Conservation (phyloP, 2,797 vertebrate genomes). For the Acanthiza pusilla region DNA sequence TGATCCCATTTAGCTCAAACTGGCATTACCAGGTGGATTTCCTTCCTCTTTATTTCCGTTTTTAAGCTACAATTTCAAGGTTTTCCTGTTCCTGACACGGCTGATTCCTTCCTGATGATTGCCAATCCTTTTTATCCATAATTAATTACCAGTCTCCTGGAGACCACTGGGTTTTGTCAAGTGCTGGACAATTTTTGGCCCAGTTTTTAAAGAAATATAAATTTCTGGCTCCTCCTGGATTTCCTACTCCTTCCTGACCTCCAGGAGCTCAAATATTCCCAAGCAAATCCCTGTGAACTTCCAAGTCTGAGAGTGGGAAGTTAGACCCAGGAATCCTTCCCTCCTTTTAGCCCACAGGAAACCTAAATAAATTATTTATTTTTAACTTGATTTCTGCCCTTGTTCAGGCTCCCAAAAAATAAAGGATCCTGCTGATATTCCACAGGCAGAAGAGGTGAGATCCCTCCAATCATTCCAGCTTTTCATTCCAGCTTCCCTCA, state of each 20-base stretch:
- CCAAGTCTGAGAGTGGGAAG: neutral
- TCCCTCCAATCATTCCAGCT: neutral
- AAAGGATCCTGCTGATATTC: neutral
- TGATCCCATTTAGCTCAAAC: no score
- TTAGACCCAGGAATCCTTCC: neutral
- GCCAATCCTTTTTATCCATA: neutral
- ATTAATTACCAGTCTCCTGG: neutral
- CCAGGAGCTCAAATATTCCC: neutral
- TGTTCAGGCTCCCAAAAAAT: neutral
- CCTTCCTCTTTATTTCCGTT: neutral
- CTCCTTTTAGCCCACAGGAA: neutral
- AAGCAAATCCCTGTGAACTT: neutral
- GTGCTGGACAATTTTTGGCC: neutral
- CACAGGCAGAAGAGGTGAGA: neutral
- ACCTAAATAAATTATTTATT: neutral
- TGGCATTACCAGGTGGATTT: no score
- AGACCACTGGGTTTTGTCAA: neutral
- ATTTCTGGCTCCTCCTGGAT: neutral
- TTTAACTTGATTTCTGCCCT: neutral
- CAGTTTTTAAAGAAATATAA: neutral
- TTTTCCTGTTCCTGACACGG: fast-evolving
- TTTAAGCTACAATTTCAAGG: no score
- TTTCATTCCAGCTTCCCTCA: neutral
- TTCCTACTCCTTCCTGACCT: neutral
- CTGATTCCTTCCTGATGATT: neutral